Conservation (phyloP, 2,888 invertebrate species). For the Resseliella maxima region DNA sequence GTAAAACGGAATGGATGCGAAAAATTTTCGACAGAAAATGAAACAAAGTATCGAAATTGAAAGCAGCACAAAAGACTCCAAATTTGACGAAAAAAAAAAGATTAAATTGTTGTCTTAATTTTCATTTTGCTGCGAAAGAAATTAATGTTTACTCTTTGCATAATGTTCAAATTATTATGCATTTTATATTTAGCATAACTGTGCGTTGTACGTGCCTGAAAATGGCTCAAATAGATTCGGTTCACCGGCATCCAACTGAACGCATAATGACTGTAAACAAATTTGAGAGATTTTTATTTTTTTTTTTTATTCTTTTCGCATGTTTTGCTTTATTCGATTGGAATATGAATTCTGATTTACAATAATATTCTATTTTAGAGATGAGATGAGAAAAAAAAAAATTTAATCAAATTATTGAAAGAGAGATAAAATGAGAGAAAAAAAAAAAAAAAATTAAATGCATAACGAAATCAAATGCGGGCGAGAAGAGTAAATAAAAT, state of each 20-base stretch:
- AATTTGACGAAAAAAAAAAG: too few species aligned
- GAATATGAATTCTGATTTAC: constrained; percentile 36
- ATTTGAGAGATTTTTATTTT: too few species aligned
- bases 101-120: too few species aligned
- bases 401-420: constrained; percentile 46
- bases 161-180: too few species aligned
- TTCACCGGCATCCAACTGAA: background rate
- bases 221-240: background rate
- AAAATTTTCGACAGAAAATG: too few species aligned
- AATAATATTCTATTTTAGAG: constrained; percentile 14
- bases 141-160: too few species aligned
- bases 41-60: too few species aligned
- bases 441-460: background rate
- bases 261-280: background rate
- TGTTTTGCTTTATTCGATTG: background rate
- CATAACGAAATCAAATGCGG: background rate
- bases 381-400: background rate
- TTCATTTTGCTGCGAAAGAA: too few species aligned
- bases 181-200: background rate
- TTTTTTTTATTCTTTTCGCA: background rate
- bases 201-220: background rate
- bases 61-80: too few species aligned
- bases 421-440: background rate
- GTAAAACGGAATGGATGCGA: too few species aligned
- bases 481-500: background rate